Conservation (phyloP, 92 coral and sea anemone genomes). For the Phymanthus crucifer region DNA sequence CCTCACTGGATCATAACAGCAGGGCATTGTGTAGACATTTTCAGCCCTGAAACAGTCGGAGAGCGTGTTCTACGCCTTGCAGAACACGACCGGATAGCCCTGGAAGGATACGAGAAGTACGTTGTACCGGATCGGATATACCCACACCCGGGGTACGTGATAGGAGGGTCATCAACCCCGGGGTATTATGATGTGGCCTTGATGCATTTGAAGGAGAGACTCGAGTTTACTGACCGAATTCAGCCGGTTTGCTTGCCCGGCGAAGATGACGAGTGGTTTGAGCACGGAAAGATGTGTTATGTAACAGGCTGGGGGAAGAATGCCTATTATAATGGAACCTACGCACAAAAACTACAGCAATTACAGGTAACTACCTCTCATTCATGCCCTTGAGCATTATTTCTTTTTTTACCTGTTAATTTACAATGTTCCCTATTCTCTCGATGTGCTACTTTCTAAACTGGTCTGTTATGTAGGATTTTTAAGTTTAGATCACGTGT, state of each 20-base stretch:
- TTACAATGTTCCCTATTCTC: too few relatives aligned
- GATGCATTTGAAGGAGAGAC: slow-evolving; percentile 69
- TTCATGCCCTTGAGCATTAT: neutral
- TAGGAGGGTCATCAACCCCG: slow-evolving; percentile 41
- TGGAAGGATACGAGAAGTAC: slow-evolving; percentile 81
- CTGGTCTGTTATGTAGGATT: too few relatives aligned
- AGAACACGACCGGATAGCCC: slow-evolving; percentile 61
- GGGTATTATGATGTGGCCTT: slow-evolving; percentile 90
- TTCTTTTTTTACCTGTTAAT: too few relatives aligned
- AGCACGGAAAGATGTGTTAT: slow-evolving; percentile 57
- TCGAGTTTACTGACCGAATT: slow-evolving; percentile 67
- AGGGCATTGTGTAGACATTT: slow-evolving; percentile 65
- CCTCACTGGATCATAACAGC: too few relatives aligned
- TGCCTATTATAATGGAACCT: slow-evolving; percentile 43
- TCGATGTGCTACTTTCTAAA: too few relatives aligned
- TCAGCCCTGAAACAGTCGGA: slow-evolving; percentile 19
- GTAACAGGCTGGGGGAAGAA: slow-evolving; percentile 89
- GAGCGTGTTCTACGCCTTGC: slow-evolving; percentile 57
- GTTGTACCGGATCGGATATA: slow-evolving; percentile 50
- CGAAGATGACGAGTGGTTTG: slow-evolving; percentile 41
- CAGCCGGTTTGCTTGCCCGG: slow-evolving; percentile 88
- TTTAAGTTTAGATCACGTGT: too few relatives aligned
- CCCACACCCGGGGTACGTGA: slow-evolving; percentile 70
- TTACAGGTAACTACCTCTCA: slow-evolving; percentile 22
- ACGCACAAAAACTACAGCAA: slow-evolving; percentile 62